Conservation (phyloP, 2,888 invertebrate species). For the Phytoseiulus persimilis region DNA sequence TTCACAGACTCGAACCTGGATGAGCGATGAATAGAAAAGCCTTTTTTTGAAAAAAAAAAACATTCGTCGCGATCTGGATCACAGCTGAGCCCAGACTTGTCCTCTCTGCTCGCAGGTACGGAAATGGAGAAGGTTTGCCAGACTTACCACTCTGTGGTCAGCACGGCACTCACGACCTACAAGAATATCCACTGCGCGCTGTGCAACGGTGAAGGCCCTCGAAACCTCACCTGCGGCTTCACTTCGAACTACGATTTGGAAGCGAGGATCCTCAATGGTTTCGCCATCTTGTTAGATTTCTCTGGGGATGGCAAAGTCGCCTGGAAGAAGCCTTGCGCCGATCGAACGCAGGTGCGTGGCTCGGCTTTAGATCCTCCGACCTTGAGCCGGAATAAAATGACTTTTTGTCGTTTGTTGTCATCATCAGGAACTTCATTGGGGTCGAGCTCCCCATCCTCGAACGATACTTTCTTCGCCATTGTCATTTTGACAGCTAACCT, state of each 20-base stretch:
- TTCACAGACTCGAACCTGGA: too few species aligned
- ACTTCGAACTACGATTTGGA: slow-evolving; percentile 43
- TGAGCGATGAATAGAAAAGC: too few species aligned
- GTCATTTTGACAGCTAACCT: background rate
- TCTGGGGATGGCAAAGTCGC: slow-evolving; percentile 46
- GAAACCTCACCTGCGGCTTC: slow-evolving; percentile 47
- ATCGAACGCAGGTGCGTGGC: background rate
- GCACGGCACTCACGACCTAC: slow-evolving; percentile 48
- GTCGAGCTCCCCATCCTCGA: background rate
- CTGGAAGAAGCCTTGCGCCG: slow-evolving; percentile 28
- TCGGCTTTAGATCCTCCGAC: background rate
- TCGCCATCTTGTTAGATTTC: slow-evolving; percentile 52
- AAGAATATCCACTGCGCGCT: slow-evolving; percentile 54
- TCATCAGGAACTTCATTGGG: too few species aligned
- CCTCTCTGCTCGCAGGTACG: slow-evolving; percentile 49
- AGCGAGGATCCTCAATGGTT: slow-evolving; percentile 47
- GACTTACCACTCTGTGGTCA: slow-evolving; percentile 52
- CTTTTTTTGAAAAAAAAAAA: too few species aligned
- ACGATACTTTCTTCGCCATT: background rate
- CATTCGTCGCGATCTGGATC: too few species aligned
- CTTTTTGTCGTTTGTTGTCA: too few species aligned
- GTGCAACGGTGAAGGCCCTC: slow-evolving; percentile 51
- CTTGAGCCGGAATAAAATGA: background rate
- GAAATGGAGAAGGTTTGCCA: slow-evolving; percentile 49
- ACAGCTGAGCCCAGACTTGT: background rate